Evolutionary conservation across 2,113 vertebrate genomes (phyloP), one percentile per base, ranked within the genome.

Genomic region (Rhinoptilus africanus): DNA sequence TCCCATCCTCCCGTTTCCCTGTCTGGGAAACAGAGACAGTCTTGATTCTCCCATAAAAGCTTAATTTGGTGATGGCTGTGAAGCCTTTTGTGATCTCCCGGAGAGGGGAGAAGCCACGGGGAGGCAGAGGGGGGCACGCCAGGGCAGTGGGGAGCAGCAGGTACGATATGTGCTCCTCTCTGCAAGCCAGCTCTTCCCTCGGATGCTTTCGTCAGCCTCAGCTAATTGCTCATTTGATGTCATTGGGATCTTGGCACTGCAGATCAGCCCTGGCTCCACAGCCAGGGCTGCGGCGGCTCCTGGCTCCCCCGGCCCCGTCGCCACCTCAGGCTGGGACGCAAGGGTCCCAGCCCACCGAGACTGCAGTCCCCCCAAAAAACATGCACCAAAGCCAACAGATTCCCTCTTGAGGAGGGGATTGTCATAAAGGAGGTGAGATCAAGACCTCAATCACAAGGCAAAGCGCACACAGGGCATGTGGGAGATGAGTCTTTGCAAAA

Each of bases 241-340:
- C 75, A 30, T n/a, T 0, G 0, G 43, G 63, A 59, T 41, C 37
- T 20, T 51, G 69, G 69, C 2, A 1, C 57, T 50, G 72, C 75
- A 57, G 54, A 47, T 23, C 60, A 54, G 60, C 48, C 76, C 54
- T 3, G 6, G 37, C 59, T 67, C 71, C 3, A 5, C 88, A n/a
- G 37, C 4, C 3, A 4, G 72, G 50, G 35, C 57, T 41, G 62
- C 47, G 17, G 72, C 17, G 30, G 53, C 21, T 66, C 51, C 85
- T 15, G 22, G 24, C 21, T 62, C 32, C 23, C 30, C 47, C 18
- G 1, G 34, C 34, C 45, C 47, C 2, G 0, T 2, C 16, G 11
- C 32, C 28, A 67, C 30, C 5, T 1, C 62, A 39, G 23, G 23
- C 17, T 2, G 1, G 45, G 7, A 14, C 41, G 16, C 0, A 1